A percentile compares a stretch with the other conserved stretches of the same genome.
Conservation (phyloP, 2,888 invertebrate species). For the Callinectes sapidus region DNA sequence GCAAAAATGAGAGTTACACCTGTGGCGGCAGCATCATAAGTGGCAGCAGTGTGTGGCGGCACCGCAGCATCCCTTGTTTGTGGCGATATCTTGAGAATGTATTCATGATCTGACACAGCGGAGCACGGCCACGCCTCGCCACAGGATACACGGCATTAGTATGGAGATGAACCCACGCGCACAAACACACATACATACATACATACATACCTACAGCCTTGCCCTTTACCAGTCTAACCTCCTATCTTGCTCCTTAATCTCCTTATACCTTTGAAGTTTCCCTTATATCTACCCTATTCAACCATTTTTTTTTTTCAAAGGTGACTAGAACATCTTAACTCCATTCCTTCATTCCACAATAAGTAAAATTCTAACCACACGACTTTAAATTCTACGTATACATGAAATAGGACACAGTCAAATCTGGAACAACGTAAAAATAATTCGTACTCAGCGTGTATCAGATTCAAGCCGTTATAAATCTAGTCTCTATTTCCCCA, state of each 20-base stretch:
- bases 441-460: too few species aligned
- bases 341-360: not conserved
- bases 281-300: not conserved
- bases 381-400: not conserved
- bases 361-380: not conserved
- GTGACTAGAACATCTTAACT: not conserved
- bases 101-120: slow-evolving; percentile 23
- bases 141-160: slow-evolving; percentile 8
- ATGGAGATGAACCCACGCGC: slow-evolving; percentile 21
- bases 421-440: too few species aligned
- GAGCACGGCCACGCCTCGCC: slow-evolving; percentile 1
- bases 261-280: not conserved
- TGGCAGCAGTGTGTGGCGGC: not conserved
- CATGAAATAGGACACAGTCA: too few species aligned
- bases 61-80: not conserved
- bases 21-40: not conserved
- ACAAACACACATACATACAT: not conserved
- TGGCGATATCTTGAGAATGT: not conserved
- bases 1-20: not conserved
- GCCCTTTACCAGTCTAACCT: not conserved
- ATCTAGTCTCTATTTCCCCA: not conserved
- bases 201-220: not conserved
- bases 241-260: not conserved
- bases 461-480: too few species aligned
- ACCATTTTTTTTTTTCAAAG: not conserved